Evolutionary conservation across 2,888 invertebrate genomes (phyloP).

Genomic region (Synergus umbraculus): DNA sequence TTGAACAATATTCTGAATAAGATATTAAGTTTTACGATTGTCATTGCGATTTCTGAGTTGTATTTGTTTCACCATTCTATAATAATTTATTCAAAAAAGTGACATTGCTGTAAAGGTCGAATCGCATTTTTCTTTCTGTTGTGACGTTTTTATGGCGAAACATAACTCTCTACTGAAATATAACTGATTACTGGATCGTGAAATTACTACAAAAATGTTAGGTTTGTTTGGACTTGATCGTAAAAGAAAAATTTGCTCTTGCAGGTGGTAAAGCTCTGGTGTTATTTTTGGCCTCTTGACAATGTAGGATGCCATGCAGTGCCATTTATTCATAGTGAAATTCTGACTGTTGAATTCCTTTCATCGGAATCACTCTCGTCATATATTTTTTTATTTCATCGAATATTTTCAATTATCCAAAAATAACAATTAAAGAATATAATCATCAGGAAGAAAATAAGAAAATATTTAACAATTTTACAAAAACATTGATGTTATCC

Average conservation of each 20-base stretch:
- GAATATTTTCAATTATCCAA: not conserved
- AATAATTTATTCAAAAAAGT: constrained; percentile 9
- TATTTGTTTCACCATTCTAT: not conserved
- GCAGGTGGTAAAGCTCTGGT: constrained; percentile 23
- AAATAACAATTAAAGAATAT: not conserved
- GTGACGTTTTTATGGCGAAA: not conserved
- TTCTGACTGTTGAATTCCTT: not conserved
- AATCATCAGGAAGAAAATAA: not conserved
- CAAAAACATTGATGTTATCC: not conserved
- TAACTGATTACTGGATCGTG: not conserved
- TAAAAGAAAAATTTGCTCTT: constrained; percentile 9
- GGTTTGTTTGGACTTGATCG: not conserved
- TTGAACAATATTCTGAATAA: not conserved
- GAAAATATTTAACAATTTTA: not conserved
- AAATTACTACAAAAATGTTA: not conserved
- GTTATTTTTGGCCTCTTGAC: constrained; percentile 27
- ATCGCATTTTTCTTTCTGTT: not conserved
- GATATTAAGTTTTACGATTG: not conserved
- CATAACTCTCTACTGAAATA: not conserved
- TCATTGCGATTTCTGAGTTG: not conserved
- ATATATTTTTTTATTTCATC: not conserved
- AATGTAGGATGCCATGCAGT: constrained; percentile 10
- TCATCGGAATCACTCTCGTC: not conserved
- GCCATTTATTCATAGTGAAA: constrained; percentile 12
- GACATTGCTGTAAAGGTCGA: not conserved